phyloP scores from a whole-genome alignment of 2,888 invertebrate genomes.

The Carterocephalus palaemon region DNA sequence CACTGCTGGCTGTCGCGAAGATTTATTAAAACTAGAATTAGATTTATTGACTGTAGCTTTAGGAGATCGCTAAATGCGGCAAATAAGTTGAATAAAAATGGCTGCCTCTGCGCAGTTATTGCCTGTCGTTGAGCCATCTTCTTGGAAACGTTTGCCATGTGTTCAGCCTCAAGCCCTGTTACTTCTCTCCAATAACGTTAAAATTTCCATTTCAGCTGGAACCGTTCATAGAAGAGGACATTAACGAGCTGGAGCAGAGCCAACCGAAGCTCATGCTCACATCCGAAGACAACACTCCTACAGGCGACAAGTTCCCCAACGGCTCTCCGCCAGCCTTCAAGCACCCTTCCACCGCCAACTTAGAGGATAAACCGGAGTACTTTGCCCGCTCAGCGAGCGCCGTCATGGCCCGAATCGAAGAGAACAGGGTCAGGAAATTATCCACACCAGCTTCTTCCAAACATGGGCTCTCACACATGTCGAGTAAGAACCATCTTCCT shows the following conservation, averaged over 20 bases:
- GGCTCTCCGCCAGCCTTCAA: conserved; percentile 62
- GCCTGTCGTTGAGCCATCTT: no score
- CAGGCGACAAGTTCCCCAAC: conserved; percentile 47
- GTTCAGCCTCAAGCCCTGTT: no score
- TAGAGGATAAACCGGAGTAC: conserved; percentile 44
- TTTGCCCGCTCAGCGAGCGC: conserved; percentile 86
- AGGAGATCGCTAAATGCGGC: no score
- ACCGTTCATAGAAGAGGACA: conserved; percentile 61
- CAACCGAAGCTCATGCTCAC: conserved; percentile 50
- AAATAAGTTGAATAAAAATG: no score
- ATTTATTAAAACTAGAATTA: no score
- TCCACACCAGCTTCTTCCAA: conserved; percentile 57
- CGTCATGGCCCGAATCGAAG: conserved; percentile 76
- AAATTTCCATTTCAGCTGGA: conserved; percentile 53
- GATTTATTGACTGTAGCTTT: no score
- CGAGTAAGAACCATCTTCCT: conserved; percentile 80
- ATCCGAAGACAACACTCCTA: conserved; percentile 47
- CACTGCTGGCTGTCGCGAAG: no score
- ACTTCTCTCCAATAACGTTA: no score
- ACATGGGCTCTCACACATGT: conserved; percentile 79
- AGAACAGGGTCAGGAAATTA: conserved; percentile 56
- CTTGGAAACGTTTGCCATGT: no score
- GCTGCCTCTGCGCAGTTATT: no score
- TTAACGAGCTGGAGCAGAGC: conserved; percentile 49
- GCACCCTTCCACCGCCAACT: conserved; percentile 45